Percentiles rank a stretch among this genome's conserved stretches.
Evolutionary conservation across 2,113 vertebrate species (phyloP).

Genomic region (Hoplias malabaricus): DNA sequence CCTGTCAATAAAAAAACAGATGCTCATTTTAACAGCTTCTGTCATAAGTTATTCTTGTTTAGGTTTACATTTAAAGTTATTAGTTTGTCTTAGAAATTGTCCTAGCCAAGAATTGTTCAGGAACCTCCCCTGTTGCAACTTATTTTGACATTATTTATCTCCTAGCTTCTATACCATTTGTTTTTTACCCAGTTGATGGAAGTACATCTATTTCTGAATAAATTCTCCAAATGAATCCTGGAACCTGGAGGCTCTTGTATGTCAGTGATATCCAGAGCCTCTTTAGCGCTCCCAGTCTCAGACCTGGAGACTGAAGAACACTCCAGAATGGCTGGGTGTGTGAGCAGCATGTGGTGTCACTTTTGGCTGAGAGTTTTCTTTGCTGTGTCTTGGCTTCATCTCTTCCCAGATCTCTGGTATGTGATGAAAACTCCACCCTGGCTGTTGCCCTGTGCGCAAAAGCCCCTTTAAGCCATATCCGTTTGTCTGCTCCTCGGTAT

Average conservation of each 20-base stretch:
- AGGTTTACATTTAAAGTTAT: background rate
- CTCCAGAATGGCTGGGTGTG: slow-evolving; percentile 34
- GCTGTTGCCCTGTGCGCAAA: slow-evolving; percentile 28
- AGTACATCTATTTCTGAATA: background rate
- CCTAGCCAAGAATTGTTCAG: no score
- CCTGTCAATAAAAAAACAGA: slow-evolving; percentile 27
- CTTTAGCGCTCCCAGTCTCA: background rate
- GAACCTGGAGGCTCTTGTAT: background rate
- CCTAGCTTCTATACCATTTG: no score
- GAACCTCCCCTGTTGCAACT: no score
- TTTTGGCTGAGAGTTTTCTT: slow-evolving; percentile 33
- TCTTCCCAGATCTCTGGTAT: slow-evolving; percentile 22
- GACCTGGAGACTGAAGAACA: background rate
- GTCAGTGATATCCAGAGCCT: background rate
- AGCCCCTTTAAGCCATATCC: slow-evolving; percentile 41
- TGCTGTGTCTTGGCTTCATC: slow-evolving; percentile 1
- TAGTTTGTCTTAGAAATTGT: no score
- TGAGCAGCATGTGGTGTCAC: slow-evolving; percentile 17
- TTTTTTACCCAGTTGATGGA: slow-evolving; percentile 23
- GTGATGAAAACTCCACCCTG: slow-evolving; percentile 34
- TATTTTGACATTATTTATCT: no score
- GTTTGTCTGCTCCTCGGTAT: slow-evolving; percentile 29
- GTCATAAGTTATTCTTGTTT: slow-evolving; percentile 30
- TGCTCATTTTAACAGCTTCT: slow-evolving; percentile 24
- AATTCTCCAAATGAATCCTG: slow-evolving; percentile 6